Evolutionary conservation across 2,797 vertebrate genomes (phyloP).

Genomic region (Enteromius paludinosus): DNA sequence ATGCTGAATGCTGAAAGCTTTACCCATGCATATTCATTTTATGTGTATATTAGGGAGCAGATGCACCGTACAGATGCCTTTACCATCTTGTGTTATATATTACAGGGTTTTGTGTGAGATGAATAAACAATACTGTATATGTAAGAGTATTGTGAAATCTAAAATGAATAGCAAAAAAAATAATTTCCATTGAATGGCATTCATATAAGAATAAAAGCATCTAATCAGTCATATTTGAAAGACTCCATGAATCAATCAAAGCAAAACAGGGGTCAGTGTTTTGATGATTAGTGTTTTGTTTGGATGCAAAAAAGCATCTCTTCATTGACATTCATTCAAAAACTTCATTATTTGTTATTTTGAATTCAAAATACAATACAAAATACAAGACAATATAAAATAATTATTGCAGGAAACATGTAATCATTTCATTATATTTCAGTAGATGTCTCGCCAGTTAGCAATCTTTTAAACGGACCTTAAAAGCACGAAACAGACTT

Average conservation of each 20-base stretch:
- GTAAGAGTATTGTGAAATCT: background rate
- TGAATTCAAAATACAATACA: background rate
- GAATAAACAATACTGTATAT: conserved; percentile 1
- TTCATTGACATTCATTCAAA: background rate
- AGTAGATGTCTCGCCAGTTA: background rate
- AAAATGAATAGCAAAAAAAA: background rate
- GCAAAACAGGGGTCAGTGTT: background rate
- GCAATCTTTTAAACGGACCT: background rate
- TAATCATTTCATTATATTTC: background rate
- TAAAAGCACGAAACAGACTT: background rate
- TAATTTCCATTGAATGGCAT: background rate
- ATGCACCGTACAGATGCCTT: background rate
- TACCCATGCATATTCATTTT: background rate
- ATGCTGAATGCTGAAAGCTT: conserved; percentile 4
- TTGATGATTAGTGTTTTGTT: conserved; percentile 5
- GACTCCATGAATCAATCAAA: background rate
- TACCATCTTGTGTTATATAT: background rate
- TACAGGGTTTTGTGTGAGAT: background rate
- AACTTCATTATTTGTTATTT: background rate
- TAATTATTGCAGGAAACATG: background rate
- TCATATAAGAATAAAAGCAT: background rate
- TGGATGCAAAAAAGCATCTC: background rate
- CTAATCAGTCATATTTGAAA: background rate
- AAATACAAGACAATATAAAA: background rate
- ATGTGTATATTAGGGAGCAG: conserved; percentile 24